phyloP scores from a whole-genome alignment of 1,140 invertebrate species.

The Drosophila nasuta region DNA sequence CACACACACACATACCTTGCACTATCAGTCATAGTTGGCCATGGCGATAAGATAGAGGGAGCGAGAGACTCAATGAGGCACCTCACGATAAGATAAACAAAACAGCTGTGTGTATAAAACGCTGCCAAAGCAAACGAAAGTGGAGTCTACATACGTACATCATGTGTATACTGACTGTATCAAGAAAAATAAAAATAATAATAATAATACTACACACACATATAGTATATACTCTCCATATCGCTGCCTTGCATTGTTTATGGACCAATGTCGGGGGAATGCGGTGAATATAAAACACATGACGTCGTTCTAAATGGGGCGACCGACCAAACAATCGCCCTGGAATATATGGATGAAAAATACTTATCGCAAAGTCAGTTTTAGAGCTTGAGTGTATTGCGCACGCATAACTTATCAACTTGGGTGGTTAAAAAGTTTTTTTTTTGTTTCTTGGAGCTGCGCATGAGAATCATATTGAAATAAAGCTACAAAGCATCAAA shows the following conservation, averaged over 20 bases:
- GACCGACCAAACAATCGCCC: neutral
- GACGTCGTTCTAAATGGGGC: slow-evolving; percentile 33
- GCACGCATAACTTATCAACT: slow-evolving; percentile 21
- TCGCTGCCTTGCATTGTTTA: slow-evolving; percentile 17
- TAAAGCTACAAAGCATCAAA: neutral
- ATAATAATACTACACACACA: slow-evolving; percentile 4
- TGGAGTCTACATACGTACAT: slow-evolving; percentile 24
- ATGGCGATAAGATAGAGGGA: slow-evolving; percentile 43
- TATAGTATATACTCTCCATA: slow-evolving; percentile 13
- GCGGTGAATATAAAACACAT: slow-evolving; percentile 25
- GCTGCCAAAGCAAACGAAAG: slow-evolving; percentile 34
- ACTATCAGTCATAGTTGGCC: slow-evolving; percentile 45
- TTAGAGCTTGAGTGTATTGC: slow-evolving; percentile 17
- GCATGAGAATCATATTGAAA: slow-evolving; percentile 2
- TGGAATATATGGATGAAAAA: slow-evolving; percentile 1
- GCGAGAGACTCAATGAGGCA: slow-evolving; percentile 33
- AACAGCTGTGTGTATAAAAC: slow-evolving; percentile 55
- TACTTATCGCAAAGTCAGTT: slow-evolving; percentile 19
- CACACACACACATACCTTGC: neutral
- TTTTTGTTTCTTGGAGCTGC: neutral
- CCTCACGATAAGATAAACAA: slow-evolving; percentile 49
- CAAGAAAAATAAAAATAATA: slow-evolving; percentile 20
- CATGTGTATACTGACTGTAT: neutral
- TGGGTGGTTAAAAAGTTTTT: neutral
- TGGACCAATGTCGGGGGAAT: slow-evolving; percentile 28